Percentiles rank a stretch among this genome's conserved stretches.
phyloP scores from a whole-genome alignment of 2,113 vertebrate species.

The Hippocampus guttulatus region DNA sequence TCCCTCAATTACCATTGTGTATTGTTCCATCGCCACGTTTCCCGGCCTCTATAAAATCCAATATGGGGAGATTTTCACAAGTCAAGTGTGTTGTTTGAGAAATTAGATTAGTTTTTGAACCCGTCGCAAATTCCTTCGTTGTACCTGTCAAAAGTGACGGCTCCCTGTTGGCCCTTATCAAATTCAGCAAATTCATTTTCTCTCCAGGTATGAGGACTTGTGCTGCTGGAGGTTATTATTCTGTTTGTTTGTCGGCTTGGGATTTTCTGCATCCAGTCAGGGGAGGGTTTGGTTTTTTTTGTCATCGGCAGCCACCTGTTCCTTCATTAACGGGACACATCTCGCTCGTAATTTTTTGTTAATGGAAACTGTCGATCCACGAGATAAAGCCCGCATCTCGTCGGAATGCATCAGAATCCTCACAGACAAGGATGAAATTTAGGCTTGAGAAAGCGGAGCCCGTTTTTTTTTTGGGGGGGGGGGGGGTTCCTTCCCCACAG shows the following conservation, averaged over 20 bases:
- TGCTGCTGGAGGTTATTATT: constrained; percentile 69
- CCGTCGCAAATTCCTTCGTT: constrained; percentile 73
- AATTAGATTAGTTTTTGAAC: constrained; percentile 76
- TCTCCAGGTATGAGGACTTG: constrained; percentile 63
- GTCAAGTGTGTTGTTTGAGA: constrained; percentile 66
- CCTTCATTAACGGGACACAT: constrained; percentile 57
- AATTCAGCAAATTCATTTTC: constrained; percentile 75
- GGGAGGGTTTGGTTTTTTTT: constrained; percentile 47
- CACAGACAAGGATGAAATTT: constrained; percentile 9
- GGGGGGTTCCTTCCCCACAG: not conserved
- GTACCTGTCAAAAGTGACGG: constrained; percentile 74
- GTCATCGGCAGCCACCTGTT: constrained; percentile 59
- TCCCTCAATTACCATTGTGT: constrained; percentile 69
- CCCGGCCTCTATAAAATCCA: constrained; percentile 62
- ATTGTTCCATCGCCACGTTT: constrained; percentile 56
- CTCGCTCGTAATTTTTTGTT: constrained; percentile 26
- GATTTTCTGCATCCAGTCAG: constrained; percentile 63
- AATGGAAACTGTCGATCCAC: constrained; percentile 29
- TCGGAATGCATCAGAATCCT: constrained; percentile 23
- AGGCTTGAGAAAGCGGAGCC: not conserved
- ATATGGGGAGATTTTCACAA: constrained; percentile 67
- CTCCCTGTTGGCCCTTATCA: constrained; percentile 77
- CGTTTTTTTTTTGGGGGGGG: not conserved
- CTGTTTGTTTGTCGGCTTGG: constrained; percentile 74
- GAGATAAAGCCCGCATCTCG: constrained; percentile 26